Percentiles rank a stretch among this genome's conserved stretches.
These are phyloP conservation scores for Xiphophorus hellerii DNA, from an alignment of 2,113 vertebrate species.

Conservation along the genomic window DNA sequence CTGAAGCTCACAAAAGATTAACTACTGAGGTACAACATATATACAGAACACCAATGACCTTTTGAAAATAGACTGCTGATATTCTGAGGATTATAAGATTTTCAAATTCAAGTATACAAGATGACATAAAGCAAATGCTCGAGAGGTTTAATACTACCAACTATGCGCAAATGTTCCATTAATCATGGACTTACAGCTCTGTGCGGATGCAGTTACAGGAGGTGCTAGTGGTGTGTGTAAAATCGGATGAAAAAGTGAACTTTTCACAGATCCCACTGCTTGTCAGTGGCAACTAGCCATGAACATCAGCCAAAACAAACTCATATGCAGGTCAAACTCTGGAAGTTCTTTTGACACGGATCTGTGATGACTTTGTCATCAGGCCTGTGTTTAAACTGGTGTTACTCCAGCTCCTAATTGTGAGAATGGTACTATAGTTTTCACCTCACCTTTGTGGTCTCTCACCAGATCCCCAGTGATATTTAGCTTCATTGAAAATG, in stretches of 20 bases:
- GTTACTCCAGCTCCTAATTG: conserved; percentile 67
- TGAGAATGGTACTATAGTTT: conserved; percentile 51
- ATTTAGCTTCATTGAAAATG: conserved; percentile 64
- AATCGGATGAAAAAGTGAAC: conserved; percentile 21
- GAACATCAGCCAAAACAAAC: conserved; percentile 67
- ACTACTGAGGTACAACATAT: too few relatives aligned
- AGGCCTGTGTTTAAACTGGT: conserved; percentile 66
- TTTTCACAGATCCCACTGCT: conserved; percentile 41
- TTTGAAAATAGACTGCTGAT: not conserved
- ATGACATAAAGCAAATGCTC: not conserved
- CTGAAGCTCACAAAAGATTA: too few relatives aligned
- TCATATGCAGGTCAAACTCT: conserved; percentile 47
- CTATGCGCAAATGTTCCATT: not conserved
- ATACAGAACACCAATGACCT: too few relatives aligned
- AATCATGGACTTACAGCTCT: not conserved
- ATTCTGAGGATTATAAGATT: not conserved
- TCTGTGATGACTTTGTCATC: conserved; percentile 68
- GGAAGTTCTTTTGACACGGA: conserved; percentile 49
- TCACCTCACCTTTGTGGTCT: conserved; percentile 48
- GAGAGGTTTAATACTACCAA: not conserved
- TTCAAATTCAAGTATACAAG: not conserved
- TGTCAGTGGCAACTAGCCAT: conserved; percentile 49
- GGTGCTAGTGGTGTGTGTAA: conserved; percentile 5
- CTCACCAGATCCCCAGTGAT: conserved; percentile 40
- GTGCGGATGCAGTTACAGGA: conserved; percentile 15